Evolutionary conservation across 2,113 vertebrate species (phyloP), one percentile per base, ranked within the genome.

Genomic region (Barbus barbus): DNA sequence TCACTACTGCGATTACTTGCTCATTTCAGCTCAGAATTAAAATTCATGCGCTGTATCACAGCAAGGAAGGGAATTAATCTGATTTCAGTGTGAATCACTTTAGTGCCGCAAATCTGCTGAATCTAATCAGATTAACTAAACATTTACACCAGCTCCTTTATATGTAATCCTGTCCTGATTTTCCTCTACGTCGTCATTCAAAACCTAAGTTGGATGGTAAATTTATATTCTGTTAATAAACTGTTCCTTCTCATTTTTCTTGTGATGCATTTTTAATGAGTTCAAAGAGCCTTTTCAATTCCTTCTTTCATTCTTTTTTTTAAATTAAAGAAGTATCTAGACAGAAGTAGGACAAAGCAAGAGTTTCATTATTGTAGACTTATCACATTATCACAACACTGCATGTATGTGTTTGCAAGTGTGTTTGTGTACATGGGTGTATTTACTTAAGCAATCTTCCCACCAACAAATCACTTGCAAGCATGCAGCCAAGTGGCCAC

Each of bases 101-200:
- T 91, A 85, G 91, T 88, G 82, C 71, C 44, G 77, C 89, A 91
- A 91, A 92, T 92, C 90, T 93, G 72, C 91, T 89, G 65, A 92
- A 90, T 89, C 81, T 76, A 93, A 94, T 94, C 85, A 90, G 91
- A 94, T 94, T 93, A 92, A 90, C 92, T 90, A 91, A 84, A 88
- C 11, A 61, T 36, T 53, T 53, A 77, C 61, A 24, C 41, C 26
- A 28, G 51, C 74, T 78, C 61, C n/a, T 67, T 80, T 46, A 85
- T 81, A 33, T 26, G 41, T 63, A 61, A 90, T 69, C 84, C 87
- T 90, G 89, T 83, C 81, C 83, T 86, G 87, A 90, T 92, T 90
- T 77, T 33, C 18, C 76, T 69, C n/a, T 33, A 56, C 7, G 18
- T 56, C 33, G 33, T 58, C 41, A 44, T 78, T 76, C 48, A 71